These are phyloP conservation scores for Acanthurus lineatus DNA, from an alignment of 2,797 vertebrate genomes.

Conservation along the genomic window DNA sequence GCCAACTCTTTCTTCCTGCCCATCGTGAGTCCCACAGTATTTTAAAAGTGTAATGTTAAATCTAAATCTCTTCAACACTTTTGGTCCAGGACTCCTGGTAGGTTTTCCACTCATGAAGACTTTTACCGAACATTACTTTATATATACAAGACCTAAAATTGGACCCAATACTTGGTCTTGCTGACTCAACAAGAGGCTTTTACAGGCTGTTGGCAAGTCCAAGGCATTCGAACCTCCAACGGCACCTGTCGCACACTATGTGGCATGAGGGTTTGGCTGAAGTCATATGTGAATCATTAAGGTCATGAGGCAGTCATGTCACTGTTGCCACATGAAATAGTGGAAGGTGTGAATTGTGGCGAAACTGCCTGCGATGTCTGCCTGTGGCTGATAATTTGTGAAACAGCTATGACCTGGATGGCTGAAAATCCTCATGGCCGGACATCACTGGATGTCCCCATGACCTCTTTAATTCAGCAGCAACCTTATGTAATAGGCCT, in stretches of 20 bases:
- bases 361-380: slow-evolving; percentile 11
- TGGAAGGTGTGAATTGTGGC: slow-evolving; percentile 32
- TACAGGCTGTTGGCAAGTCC: neutral
- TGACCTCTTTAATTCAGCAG: slow-evolving; percentile 19
- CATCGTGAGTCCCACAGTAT: too few species aligned
- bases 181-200: slow-evolving; percentile 7
- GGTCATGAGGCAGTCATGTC: slow-evolving; percentile 15
- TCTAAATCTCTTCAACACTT: too few species aligned
- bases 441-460: slow-evolving; percentile 13
- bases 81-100: too few species aligned
- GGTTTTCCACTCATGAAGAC: too few species aligned
- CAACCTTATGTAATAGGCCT: neutral
- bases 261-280: neutral
- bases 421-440: slow-evolving; percentile 15
- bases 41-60: too few species aligned
- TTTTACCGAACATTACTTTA: too few species aligned
- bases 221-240: neutral
- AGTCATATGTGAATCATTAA: slow-evolving; percentile 21
- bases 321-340: slow-evolving; percentile 5
- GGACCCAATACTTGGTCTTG: neutral
- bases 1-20: too few species aligned
- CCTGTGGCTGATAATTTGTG: slow-evolving; percentile 4
- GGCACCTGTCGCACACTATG: neutral
- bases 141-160: neutral
- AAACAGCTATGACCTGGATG: slow-evolving; percentile 33